Percentiles rank a stretch among this genome's conserved stretches.
Evolutionary conservation across 2,113 vertebrate genomes (phyloP).

Genomic region (Hippolais icterina): DNA sequence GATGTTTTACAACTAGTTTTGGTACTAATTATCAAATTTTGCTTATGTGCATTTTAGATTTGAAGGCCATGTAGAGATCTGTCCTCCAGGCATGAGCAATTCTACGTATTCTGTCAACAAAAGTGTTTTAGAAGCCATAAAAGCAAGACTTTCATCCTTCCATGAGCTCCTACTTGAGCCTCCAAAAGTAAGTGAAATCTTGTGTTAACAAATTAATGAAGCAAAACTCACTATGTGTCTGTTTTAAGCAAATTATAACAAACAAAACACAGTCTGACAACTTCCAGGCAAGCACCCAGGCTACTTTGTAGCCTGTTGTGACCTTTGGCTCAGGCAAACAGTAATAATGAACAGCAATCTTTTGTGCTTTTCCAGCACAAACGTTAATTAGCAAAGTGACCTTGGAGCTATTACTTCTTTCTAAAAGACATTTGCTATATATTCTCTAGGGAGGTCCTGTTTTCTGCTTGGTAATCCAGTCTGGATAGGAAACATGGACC

Average conservation of each 20-base stretch:
- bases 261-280: neutral
- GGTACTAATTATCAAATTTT: neutral
- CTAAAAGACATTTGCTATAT: neutral
- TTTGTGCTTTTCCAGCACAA: neutral
- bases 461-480: neutral
- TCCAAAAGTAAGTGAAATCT: conserved; percentile 85
- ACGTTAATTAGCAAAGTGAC: neutral
- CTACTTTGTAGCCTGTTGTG: neutral
- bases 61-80: conserved; percentile 94
- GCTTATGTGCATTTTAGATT: conserved; percentile 75
- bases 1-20: neutral
- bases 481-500: accelerated
- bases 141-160: conserved; percentile 91
- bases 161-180: conserved; percentile 95
- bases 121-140: conserved; percentile 94
- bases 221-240: neutral
- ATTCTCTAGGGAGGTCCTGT: neutral
- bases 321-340: neutral
- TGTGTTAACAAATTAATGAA: neutral
- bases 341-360: neutral
- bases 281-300: neutral
- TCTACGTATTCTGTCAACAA: conserved; percentile 91
- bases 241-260: neutral
- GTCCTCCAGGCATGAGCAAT: conserved; percentile 91
- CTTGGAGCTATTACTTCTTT: neutral